Evolutionary conservation across 2,797 vertebrate genomes (phyloP), one percentile per base, ranked within the genome.

Genomic region (Karalla daura): DNA sequence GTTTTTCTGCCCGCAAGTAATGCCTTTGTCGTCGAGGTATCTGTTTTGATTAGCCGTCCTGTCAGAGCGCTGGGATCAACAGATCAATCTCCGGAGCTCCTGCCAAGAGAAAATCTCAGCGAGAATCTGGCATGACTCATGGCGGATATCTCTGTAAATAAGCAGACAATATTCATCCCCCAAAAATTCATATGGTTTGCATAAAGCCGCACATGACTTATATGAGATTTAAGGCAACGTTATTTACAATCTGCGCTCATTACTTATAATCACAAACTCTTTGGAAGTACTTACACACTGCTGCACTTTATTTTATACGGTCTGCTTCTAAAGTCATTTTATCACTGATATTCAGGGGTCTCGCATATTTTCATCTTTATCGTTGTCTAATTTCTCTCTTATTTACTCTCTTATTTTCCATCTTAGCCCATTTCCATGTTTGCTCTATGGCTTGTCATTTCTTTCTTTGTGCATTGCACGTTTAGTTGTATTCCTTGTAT

Each of bases 41-140:
- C 83, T 85, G 83, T 86, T 88, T 77, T 70, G 77, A 87, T 91
- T 85, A 87, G 84, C 68, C 77, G 9, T 80, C 81, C 77, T 84
- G 89, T 91, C 84, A 71, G 69, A 69, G 67, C 63, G 10, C 6
- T 0, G 49, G 74, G 79, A 87, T 86, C 72, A 54, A 73, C 80
- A 41, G 79, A 89, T 91, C 82, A 80, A 80, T 87, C 83, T 53
- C 10, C 12, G 28, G 62, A 45, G 12, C 24, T 25, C 63, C 76
- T 80, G 90, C 89, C 88, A 88, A 62, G 36, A 80, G 46, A 70
- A 74, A 79, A 55, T 70, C 73, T 78, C 44, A 44, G 43, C 0
- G 5, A 61, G 44, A 81, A 72, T 76, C 77, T 80, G 83, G 68
- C 30, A 59, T 71, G 80, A 61, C 77, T 83, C 86, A 71, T 7